These are phyloP conservation scores for Lapara coniferarum DNA, from an alignment of 2,888 invertebrate species.

Conservation along the genomic window DNA sequence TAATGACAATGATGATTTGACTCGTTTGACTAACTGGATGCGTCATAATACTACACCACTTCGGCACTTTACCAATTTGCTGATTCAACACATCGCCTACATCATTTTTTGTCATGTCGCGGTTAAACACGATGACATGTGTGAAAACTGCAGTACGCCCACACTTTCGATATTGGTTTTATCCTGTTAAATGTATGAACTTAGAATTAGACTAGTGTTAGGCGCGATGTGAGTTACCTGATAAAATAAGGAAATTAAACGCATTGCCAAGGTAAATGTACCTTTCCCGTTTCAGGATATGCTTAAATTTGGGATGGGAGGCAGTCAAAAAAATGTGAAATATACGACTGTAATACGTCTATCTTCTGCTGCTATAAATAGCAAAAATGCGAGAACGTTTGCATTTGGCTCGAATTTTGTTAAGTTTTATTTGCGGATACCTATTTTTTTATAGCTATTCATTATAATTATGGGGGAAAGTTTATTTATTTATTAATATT, in stretches of 20 bases:
- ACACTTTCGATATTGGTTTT: neutral
- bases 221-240: no score
- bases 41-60: conserved; percentile 17
- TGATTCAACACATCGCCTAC: conserved; percentile 9
- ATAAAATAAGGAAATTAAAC: no score
- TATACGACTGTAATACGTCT: no score
- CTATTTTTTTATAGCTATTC: neutral
- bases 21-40: conserved; percentile 6
- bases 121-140: neutral
- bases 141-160: neutral
- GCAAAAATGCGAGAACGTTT: no score
- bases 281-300: no score
- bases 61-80: conserved; percentile 18
- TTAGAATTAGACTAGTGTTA: no score
- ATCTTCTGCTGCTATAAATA: no score
- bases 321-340: no score
- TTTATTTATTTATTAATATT: neutral
- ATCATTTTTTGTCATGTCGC: neutral
- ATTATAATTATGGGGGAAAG: neutral
- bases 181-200: neutral
- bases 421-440: no score
- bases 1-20: conserved; percentile 5
- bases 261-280: no score
- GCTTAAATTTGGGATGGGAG: no score
- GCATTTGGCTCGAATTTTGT: no score